Evolutionary conservation across 2,113 vertebrate genomes (phyloP).

Genomic region (Anguilla rostrata): DNA sequence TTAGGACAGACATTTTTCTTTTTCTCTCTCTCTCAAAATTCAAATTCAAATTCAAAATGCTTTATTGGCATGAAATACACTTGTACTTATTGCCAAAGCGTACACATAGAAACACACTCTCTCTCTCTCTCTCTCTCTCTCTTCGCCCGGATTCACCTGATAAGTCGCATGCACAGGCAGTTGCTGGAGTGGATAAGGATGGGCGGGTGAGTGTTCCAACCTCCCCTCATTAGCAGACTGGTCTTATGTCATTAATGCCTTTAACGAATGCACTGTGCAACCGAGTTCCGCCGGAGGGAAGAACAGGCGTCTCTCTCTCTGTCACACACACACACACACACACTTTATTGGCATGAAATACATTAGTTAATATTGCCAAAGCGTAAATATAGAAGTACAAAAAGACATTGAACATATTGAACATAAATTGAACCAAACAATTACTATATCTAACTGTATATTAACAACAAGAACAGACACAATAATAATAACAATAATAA

Average conservation of each 20-base stretch:
- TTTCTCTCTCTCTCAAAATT: slow-evolving; percentile 32
- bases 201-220: slow-evolving; percentile 78
- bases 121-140: slow-evolving; percentile 42
- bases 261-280: background rate
- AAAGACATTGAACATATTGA: too few species aligned
- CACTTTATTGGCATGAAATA: too few species aligned
- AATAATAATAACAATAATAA: too few species aligned
- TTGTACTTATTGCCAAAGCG: too few species aligned
- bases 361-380: too few species aligned
- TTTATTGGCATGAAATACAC: too few species aligned
- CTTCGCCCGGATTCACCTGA: slow-evolving; percentile 92
- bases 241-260: background rate
- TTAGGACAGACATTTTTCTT: background rate
- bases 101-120: too few species aligned
- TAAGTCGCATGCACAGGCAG: slow-evolving; percentile 95
- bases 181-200: slow-evolving; percentile 97
- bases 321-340: background rate
- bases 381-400: too few species aligned
- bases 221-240: background rate
- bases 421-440: too few species aligned
- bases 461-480: too few species aligned
- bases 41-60: too few species aligned
- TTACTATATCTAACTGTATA: too few species aligned
- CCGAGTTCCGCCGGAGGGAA: background rate
- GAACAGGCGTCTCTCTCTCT: background rate